A percentile compares a stretch with the other conserved stretches of the same genome.
These are phyloP conservation scores for Harpagoxenus sublaevis DNA, from an alignment of 2,888 invertebrate genomes.

Conservation along the genomic window DNA sequence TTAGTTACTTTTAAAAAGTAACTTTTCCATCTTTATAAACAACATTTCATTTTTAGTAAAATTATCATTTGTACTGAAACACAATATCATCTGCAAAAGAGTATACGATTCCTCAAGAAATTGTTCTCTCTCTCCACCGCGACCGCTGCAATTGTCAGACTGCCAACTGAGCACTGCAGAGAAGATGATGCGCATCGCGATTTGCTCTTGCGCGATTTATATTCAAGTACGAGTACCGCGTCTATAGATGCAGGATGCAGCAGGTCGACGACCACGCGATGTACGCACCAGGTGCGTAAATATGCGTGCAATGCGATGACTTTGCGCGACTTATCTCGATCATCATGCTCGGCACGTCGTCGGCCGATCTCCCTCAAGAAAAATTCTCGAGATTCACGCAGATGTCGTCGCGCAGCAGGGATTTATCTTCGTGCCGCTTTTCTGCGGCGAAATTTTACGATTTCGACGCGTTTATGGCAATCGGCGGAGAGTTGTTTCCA, in stretches of 20 bases:
- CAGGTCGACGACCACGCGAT: slow-evolving; percentile 44
- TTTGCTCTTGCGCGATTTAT: slow-evolving; percentile 16
- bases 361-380: neutral
- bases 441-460: neutral
- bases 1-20: too few species aligned
- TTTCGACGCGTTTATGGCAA: neutral
- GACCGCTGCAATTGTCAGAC: neutral
- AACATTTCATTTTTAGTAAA: neutral
- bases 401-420: neutral
- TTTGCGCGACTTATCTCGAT: slow-evolving; percentile 23
- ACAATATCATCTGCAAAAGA: neutral
- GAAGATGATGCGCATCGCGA: neutral
- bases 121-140: neutral
- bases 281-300: slow-evolving; percentile 29
- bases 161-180: neutral
- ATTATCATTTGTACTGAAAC: neutral
- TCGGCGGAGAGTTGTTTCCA: neutral
- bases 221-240: slow-evolving; percentile 17
- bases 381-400: neutral
- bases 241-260: slow-evolving; percentile 26
- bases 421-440: neutral
- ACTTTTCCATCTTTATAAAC: neutral
- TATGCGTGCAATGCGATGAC: neutral
- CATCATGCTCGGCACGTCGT: neutral
- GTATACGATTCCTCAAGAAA: neutral